phyloP scores from a whole-genome alignment of 2,113 vertebrate genomes.

The Boleophthalmus pectinirostris region DNA sequence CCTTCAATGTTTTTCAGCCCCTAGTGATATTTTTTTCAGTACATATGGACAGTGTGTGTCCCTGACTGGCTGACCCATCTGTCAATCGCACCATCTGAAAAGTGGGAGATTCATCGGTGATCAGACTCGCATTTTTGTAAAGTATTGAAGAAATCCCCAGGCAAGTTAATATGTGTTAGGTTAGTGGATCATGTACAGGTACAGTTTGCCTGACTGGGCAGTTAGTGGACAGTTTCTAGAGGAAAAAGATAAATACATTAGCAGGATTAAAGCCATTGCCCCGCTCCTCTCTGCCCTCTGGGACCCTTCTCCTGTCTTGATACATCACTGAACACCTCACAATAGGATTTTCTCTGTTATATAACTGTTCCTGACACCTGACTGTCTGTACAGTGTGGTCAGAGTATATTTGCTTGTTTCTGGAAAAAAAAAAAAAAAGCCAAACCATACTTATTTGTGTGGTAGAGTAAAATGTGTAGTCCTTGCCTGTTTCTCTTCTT shows the following conservation, averaged over 20 bases:
- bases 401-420: neutral
- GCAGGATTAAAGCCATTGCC: neutral
- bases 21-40: too few species aligned
- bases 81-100: too few species aligned
- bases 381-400: neutral
- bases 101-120: too few species aligned
- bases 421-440: too few species aligned
- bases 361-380: neutral
- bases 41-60: too few species aligned
- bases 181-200: neutral
- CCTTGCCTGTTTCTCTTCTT: too few species aligned
- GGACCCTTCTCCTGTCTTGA: neutral
- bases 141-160: too few species aligned
- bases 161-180: neutral
- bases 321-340: neutral
- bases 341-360: conserved; percentile 1
- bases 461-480: too few species aligned
- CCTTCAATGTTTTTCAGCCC: too few species aligned
- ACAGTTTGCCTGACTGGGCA: neutral
- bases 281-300: neutral
- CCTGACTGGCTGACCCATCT: too few species aligned
- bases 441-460: too few species aligned
- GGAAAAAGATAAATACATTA: neutral
- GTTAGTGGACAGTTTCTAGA: neutral
- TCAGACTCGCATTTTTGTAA: too few species aligned